Conservation (phyloP, 53 echinoderm and acorn worm species). For the Mesocentrotus franciscanus region DNA sequence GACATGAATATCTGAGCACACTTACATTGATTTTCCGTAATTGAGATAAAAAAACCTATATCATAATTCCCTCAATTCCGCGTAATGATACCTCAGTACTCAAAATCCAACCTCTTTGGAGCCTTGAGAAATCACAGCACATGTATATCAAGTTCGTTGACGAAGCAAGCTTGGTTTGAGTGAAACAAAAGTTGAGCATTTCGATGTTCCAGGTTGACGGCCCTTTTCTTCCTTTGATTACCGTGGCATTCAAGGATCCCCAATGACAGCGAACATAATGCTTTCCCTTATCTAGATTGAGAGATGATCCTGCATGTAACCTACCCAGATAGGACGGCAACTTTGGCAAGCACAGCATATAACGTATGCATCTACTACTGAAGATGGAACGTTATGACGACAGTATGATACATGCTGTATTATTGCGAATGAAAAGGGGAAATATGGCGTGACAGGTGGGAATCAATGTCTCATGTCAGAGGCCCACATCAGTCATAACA, state of each 20-base stretch:
- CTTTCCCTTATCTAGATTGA: not conserved
- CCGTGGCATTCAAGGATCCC: not conserved
- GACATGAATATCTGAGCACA: not conserved
- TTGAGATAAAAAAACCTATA: not conserved
- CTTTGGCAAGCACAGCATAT: not conserved
- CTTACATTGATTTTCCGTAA: not conserved
- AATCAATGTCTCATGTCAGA: conserved; percentile 17
- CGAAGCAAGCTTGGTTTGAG: not conserved
- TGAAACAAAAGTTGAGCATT: not conserved
- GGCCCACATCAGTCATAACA: conserved; percentile 55
- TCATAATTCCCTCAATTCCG: not conserved
- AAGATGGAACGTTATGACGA: not conserved
- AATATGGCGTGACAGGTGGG: conserved; percentile 31
- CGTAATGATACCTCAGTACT: not conserved
- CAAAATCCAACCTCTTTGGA: not conserved
- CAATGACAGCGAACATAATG: not conserved
- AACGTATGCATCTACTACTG: not conserved
- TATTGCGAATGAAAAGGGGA: conserved; percentile 36
- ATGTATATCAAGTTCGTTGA: not conserved
- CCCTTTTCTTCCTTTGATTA: not conserved
- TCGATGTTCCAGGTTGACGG: not conserved
- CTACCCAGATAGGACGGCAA: not conserved
- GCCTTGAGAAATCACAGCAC: not conserved
- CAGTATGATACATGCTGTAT: conserved; percentile 1
- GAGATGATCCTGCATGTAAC: not conserved